These are phyloP conservation scores for Noctuana brunneofusca DNA, from an alignment of 2,888 invertebrate species.

Conservation along the genomic window DNA sequence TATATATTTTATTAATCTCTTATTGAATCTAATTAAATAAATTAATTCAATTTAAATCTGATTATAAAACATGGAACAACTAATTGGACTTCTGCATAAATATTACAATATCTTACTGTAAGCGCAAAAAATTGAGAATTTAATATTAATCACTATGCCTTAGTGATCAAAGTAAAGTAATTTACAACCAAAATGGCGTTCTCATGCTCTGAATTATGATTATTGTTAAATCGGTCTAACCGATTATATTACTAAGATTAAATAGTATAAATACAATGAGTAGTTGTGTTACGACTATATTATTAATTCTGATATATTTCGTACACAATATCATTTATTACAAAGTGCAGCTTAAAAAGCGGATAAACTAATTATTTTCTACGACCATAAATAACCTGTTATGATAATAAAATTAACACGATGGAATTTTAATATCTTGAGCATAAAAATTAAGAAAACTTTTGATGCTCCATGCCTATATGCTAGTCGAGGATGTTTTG, in stretches of 20 bases:
- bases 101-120: slow-evolving; percentile 62
- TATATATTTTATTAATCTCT: slow-evolving; percentile 47
- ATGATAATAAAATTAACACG: neutral
- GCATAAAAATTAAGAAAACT: slow-evolving; percentile 12
- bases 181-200: slow-evolving; percentile 59
- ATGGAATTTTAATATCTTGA: slow-evolving; percentile 25
- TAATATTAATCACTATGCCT: slow-evolving; percentile 71
- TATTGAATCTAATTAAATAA: slow-evolving; percentile 52
- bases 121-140: slow-evolving; percentile 75
- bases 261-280: neutral
- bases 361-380: neutral
- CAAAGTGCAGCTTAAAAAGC: neutral
- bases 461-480: slow-evolving; percentile 42
- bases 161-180: slow-evolving; percentile 48
- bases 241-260: neutral
- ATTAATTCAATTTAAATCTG: slow-evolving; percentile 46
- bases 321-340: neutral
- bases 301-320: neutral
- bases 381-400: neutral
- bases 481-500: slow-evolving; percentile 64
- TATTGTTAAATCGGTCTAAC: slow-evolving; percentile 16
- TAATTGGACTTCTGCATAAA: slow-evolving; percentile 60
- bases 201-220: slow-evolving; percentile 24
- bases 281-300: neutral
- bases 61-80: slow-evolving; percentile 55